Percentiles rank a stretch among this genome's conserved stretches.
These are phyloP conservation scores for Meda fulgida DNA, from an alignment of 2,797 vertebrate species.

Conservation along the genomic window DNA sequence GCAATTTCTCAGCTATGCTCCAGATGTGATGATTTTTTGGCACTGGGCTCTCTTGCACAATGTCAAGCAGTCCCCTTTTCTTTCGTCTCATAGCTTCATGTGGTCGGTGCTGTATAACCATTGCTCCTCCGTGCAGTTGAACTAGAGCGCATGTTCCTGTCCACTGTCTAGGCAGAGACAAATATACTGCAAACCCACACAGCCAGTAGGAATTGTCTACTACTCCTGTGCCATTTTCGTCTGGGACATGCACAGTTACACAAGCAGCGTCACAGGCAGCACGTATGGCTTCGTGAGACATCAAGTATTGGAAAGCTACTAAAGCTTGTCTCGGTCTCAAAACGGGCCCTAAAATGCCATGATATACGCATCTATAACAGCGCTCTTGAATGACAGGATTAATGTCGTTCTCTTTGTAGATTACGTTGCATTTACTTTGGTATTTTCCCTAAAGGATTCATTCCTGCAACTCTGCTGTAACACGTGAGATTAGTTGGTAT, in stretches of 20 bases:
- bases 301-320: background rate
- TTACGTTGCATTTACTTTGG: background rate
- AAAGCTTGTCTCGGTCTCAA: accelerated
- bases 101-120: background rate
- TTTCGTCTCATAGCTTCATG: background rate
- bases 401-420: background rate
- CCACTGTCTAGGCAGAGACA: background rate
- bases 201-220: background rate
- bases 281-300: background rate
- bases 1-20: background rate
- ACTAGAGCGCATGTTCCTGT: background rate
- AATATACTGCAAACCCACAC: background rate
- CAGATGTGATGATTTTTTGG: background rate
- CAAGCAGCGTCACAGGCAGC: background rate
- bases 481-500: background rate
- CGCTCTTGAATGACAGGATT: background rate
- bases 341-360: too few species aligned
- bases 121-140: background rate
- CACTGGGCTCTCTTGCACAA: background rate
- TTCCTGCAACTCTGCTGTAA: background rate
- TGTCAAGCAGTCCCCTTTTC: background rate
- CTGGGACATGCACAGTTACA: background rate
- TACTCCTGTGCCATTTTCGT: background rate
- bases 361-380: background rate
- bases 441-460: background rate